A percentile compares a stretch with the other conserved stretches of the same genome.
Evolutionary conservation across 2,113 vertebrate species (phyloP).

Genomic region (Myrmecophaga tridactyla): DNA sequence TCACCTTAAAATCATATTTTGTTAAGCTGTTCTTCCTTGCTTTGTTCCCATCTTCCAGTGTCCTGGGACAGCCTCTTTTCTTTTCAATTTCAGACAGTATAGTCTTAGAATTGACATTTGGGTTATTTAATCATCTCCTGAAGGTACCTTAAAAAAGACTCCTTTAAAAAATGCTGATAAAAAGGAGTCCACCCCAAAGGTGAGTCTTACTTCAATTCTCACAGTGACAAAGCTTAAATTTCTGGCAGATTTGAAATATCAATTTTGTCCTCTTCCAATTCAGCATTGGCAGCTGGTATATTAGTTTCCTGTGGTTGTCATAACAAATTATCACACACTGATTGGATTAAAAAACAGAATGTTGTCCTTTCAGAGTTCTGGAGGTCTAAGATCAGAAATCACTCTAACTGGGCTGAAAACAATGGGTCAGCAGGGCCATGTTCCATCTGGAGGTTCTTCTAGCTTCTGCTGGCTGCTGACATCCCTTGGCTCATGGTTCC

Average conservation of each 20-base stretch:
- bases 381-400: background rate
- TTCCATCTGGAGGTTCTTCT: background rate
- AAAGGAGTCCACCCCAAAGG: background rate
- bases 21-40: background rate
- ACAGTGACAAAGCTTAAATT: background rate
- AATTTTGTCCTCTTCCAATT: background rate
- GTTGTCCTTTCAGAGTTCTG: background rate
- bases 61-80: background rate
- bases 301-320: background rate
- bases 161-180: background rate
- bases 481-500: background rate
- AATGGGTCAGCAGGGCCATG: fast-evolving
- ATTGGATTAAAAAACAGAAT: background rate
- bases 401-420: background rate
- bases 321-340: background rate
- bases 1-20: background rate
- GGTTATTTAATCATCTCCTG: background rate
- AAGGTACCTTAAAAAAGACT: background rate
- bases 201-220: background rate
- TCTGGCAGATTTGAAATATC: background rate
- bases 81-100: background rate
- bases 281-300: too few relatives aligned
- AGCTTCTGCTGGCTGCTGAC: background rate
- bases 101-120: background rate
- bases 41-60: background rate